Percentiles rank a stretch among this genome's conserved stretches.
phyloP scores from a whole-genome alignment of 1,140 invertebrate genomes.

The Drosophila bocqueti region DNA sequence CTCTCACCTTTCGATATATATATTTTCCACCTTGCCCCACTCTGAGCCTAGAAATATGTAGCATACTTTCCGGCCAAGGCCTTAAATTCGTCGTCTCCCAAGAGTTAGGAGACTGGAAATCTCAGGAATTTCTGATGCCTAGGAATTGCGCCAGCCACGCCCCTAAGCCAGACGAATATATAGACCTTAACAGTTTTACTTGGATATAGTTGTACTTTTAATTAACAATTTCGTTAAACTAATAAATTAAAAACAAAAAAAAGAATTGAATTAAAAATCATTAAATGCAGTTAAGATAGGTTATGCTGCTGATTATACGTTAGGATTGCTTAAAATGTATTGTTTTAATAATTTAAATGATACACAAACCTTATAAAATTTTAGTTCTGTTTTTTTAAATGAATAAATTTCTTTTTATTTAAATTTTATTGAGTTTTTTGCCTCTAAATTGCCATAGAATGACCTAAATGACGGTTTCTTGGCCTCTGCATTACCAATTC shows the following conservation, averaged over 20 bases:
- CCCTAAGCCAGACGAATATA: background rate
- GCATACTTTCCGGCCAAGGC: slow-evolving; percentile 32
- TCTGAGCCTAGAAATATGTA: slow-evolving; percentile 19
- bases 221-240: background rate
- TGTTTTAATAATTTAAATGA: background rate
- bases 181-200: background rate
- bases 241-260: no score
- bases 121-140: slow-evolving; percentile 10
- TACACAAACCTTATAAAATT: background rate
- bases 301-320: accelerated
- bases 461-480: background rate
- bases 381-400: no score
- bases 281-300: background rate
- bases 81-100: slow-evolving; percentile 30
- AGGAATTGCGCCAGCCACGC: background rate
- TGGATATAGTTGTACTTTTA: background rate
- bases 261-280: no score
- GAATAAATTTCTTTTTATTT: background rate
- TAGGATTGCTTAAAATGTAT: background rate
- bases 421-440: no score
- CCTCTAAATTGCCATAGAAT: background rate
- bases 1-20: background rate
- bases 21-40: slow-evolving; percentile 4
- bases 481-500: background rate
- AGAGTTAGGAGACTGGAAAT: slow-evolving; percentile 10